phyloP scores from a whole-genome alignment of 2,888 invertebrate species.

The Cryptus armator region DNA sequence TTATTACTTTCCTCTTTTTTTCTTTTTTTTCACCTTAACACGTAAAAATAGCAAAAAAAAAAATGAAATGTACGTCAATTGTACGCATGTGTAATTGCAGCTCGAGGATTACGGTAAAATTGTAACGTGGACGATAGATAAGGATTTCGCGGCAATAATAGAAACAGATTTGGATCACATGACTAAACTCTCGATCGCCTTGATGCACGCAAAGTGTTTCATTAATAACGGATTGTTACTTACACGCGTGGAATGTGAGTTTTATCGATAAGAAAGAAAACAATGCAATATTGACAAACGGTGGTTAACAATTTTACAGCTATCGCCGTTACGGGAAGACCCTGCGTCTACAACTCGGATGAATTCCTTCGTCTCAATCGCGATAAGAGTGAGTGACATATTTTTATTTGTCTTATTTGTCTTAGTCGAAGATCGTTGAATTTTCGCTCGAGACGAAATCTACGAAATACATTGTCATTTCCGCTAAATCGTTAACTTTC shows the following conservation, averaged over 20 bases:
- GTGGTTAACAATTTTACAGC: conserved; percentile 83
- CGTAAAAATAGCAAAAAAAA: not conserved
- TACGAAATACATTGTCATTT: not conserved
- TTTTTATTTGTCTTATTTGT: conserved; percentile 1
- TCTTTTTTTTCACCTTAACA: conserved; percentile 8
- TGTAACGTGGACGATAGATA: conserved; percentile 92
- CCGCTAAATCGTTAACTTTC: conserved; percentile 5
- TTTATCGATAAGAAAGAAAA: not conserved
- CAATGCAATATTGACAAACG: not conserved
- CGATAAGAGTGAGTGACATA: conserved; percentile 71
- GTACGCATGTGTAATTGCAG: conserved; percentile 85
- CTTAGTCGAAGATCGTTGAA: not conserved
- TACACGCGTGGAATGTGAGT: conserved; percentile 92
- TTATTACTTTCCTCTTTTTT: conserved; percentile 62
- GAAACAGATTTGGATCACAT: conserved; percentile 92
- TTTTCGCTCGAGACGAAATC: not conserved
- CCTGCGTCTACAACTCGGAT: conserved; percentile 86
- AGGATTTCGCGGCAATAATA: conserved; percentile 91
- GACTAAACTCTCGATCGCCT: conserved; percentile 90
- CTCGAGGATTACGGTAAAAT: conserved; percentile 92
- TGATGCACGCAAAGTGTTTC: conserved; percentile 90
- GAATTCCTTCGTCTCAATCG: conserved; percentile 82
- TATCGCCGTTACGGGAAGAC: conserved; percentile 87
- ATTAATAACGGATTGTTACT: conserved; percentile 92
- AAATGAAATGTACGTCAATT: not conserved